A percentile compares a stretch with the other conserved stretches of the same genome.
These are phyloP conservation scores for Nipponia nippon DNA, from an alignment of 2,113 vertebrate genomes.

Conservation along the genomic window DNA sequence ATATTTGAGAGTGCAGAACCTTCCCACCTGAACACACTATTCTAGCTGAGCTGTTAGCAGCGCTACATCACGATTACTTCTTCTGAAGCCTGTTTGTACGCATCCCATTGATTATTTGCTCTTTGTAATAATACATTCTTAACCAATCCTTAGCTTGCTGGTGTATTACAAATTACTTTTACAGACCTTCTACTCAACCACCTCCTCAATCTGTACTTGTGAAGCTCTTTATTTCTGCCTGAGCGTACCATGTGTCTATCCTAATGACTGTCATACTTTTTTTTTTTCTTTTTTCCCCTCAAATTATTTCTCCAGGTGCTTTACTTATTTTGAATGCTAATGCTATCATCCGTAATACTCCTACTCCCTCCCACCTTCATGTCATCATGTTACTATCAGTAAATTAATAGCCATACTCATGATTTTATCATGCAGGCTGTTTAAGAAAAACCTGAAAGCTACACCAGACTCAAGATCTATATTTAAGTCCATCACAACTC, in stretches of 20 bases:
- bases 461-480: background rate
- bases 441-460: background rate
- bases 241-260: background rate
- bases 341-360: background rate
- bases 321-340: background rate
- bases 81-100: background rate
- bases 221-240: background rate
- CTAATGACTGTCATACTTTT: background rate
- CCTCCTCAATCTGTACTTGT: background rate
- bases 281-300: background rate
- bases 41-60: background rate
- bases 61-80: background rate
- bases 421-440: background rate
- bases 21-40: background rate
- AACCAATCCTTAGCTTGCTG: background rate
- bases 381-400: background rate
- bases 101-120: background rate
- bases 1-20: background rate
- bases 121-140: background rate
- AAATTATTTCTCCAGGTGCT: background rate
- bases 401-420: background rate
- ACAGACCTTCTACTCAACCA: background rate
- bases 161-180: background rate
- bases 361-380: background rate
- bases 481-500: background rate